Conservation (phyloP, 2,888 invertebrate species). For the Ctenicera cuprea region DNA sequence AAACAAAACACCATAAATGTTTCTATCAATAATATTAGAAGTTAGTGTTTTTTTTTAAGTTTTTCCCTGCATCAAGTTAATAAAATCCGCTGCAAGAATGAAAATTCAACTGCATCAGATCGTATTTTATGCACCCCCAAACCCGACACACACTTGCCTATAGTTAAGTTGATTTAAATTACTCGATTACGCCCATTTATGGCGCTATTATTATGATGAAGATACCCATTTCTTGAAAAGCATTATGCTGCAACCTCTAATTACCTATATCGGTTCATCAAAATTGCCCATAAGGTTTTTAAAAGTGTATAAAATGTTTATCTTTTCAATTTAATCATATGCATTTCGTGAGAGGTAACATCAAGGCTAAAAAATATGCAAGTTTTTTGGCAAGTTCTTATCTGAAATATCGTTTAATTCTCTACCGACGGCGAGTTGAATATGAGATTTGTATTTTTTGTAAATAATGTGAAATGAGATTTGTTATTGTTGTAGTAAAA, state of each 20-base stretch:
- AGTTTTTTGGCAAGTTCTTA: not conserved
- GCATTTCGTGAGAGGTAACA: not conserved
- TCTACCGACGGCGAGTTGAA: slow-evolving; percentile 7
- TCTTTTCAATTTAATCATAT: slow-evolving; percentile 15
- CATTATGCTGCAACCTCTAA: slow-evolving; percentile 14
- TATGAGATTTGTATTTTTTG: not conserved
- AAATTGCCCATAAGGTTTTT: slow-evolving; percentile 6
- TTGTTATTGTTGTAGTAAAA: too few relatives aligned
- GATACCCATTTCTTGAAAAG: slow-evolving; percentile 6
- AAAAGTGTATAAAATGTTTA: slow-evolving; percentile 18
- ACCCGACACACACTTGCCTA: slow-evolving; percentile 1
- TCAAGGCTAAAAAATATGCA: slow-evolving; percentile 11
- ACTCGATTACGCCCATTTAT: slow-evolving; percentile 18
- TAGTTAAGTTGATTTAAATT: slow-evolving; percentile 19
- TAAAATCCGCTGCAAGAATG: not conserved
- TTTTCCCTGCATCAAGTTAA: too few relatives aligned
- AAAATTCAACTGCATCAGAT: not conserved
- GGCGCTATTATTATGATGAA: slow-evolving; percentile 3
- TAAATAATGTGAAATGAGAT: too few relatives aligned
- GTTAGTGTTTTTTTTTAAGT: too few relatives aligned
- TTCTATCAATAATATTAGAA: too few relatives aligned
- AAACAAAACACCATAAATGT: too few relatives aligned
- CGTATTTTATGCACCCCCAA: not conserved
- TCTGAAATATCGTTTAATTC: not conserved
- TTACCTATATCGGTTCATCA: slow-evolving; percentile 21